phyloP scores from a whole-genome alignment of 1,140 invertebrate genomes.

The Danaus plexippus region DNA sequence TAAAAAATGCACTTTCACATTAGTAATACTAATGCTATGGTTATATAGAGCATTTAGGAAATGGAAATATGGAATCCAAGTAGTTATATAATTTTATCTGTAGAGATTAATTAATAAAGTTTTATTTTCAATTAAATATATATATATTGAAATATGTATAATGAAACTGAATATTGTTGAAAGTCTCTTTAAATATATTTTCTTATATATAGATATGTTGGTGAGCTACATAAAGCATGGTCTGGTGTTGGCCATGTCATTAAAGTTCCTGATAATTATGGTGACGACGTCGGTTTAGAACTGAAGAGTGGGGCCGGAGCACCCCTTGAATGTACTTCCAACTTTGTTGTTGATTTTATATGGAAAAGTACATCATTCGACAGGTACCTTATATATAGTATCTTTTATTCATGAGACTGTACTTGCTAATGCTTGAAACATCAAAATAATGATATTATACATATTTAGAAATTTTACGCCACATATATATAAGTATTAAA shows the following conservation, averaged over 20 bases:
- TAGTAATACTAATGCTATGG: too few relatives aligned
- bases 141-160: conserved; percentile 90
- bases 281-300: conserved; percentile 98
- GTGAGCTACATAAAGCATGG: conserved; percentile 95
- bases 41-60: too few relatives aligned
- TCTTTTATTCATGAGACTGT: too few relatives aligned
- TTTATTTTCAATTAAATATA: conserved; percentile 78
- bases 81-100: too few relatives aligned
- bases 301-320: conserved; percentile 92
- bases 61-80: too few relatives aligned
- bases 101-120: too few relatives aligned
- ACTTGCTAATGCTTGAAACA: too few relatives aligned
- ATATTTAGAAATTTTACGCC: too few relatives aligned
- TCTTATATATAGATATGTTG: conserved; percentile 81
- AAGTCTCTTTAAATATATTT: neutral
- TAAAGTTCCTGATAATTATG: conserved; percentile 99
- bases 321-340: conserved; percentile 92
- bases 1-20: too few relatives aligned
- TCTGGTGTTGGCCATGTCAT: conserved; percentile 96
- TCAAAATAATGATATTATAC: too few relatives aligned
- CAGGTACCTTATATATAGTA: conserved; percentile 73
- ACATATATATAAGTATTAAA: too few relatives aligned
- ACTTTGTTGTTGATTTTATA: conserved; percentile 99
- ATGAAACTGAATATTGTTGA: conserved; percentile 65
- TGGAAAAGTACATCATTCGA: conserved; percentile 99